Evolutionary conservation across 2,113 vertebrate species (phyloP), one percentile per base, ranked within the genome.

Genomic region (Scomber scombrus): DNA sequence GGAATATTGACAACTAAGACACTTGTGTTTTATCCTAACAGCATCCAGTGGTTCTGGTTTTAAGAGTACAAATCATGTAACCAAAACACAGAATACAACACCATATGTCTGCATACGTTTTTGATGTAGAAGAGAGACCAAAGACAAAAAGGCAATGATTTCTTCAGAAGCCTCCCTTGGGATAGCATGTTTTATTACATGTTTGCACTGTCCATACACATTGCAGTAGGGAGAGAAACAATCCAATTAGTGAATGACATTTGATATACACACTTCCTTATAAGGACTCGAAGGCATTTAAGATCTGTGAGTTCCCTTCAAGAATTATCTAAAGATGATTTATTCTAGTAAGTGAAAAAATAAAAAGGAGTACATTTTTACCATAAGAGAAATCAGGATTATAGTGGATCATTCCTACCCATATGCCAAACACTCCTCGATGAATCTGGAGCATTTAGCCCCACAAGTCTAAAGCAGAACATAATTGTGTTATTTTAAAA

Each of bases 111-210:
- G 16, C 0, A 34, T 47, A 61, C 61, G 46, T 21, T 31, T 4
- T 16, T 52, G 4, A 64, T 65, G 19, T 13, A 26, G 3, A 73
- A 18, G 16, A 55, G 11, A 72, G 13, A 72, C 75, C 14, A 73
- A 73, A 79, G 21, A 76, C 31, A 84, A 46, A 23, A 58, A 82
- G 26, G 13, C 51, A 64, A 23, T 57, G 1, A 7, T 55, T 77
- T 88, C 71, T 65, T 90, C 76, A 71, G 91, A 73, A 87, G 81
- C 87, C 80, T 90, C 87, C 87, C 69, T 85, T 54, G 52, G 81
- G 85, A 89, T 21, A 81, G 83, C 82, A 84, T 84, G 78, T 85
- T 92, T 93, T 93, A 93, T 94, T 93, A 89, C 74, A 80, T 80
- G 57, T 71, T 88, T 82, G 85, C 85, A 87, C 78, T 87, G 92